These are phyloP conservation scores for Steatocranus sp. DNA, from an alignment of 2,797 vertebrate species.

Conservation along the genomic window DNA sequence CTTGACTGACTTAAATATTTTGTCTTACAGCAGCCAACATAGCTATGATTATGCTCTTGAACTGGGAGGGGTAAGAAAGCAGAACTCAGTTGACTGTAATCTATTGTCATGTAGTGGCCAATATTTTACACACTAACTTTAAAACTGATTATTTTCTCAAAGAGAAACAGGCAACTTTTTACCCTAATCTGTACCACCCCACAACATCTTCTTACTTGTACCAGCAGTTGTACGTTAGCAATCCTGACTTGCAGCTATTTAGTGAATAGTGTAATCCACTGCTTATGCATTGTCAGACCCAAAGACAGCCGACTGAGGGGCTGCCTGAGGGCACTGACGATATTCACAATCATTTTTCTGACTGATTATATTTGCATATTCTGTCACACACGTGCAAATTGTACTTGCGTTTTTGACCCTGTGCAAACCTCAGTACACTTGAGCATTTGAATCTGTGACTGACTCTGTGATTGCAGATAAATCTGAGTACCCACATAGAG, in stretches of 20 bases:
- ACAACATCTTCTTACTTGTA: neutral
- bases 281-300: neutral
- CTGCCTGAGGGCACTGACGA: neutral
- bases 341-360: neutral
- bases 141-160: neutral
- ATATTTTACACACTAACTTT: neutral
- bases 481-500: neutral
- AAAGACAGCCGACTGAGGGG: neutral
- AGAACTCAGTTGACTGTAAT: neutral
- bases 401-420: neutral
- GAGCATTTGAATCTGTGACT: neutral
- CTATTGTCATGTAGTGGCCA: rapidly evolving
- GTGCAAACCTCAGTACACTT: neutral
- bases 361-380: neutral
- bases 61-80: neutral
- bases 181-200: neutral
- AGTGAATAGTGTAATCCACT: neutral
- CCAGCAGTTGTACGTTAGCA: neutral
- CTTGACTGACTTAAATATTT: neutral
- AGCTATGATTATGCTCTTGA: neutral
- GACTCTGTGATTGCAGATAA: neutral
- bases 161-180: rapidly evolving
- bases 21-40: neutral
- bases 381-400: neutral
- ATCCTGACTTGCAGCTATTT: neutral